Evolutionary conservation across 2,888 invertebrate species (phyloP).

Genomic region (Gortyna flavago): DNA sequence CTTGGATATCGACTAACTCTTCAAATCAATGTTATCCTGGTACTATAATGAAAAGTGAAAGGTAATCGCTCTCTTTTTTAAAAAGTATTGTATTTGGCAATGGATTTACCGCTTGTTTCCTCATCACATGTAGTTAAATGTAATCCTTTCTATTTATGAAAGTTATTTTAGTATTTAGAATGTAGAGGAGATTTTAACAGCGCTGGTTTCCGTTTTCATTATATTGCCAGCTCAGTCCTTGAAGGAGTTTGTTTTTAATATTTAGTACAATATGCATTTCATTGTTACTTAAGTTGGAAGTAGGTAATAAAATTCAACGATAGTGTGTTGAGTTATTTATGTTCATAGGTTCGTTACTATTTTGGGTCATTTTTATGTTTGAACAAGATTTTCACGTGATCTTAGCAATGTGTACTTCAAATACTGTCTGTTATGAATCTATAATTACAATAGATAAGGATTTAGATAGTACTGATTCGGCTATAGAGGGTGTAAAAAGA

Average conservation of each 20-base stretch:
- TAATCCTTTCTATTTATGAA: conserved; percentile 25
- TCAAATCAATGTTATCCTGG: conserved; percentile 21
- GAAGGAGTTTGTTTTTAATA: neutral
- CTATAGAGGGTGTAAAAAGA: conserved; percentile 10
- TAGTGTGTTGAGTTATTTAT: conserved; percentile 6
- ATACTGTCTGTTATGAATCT: conserved; percentile 58
- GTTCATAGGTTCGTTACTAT: neutral
- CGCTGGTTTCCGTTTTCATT: conserved; percentile 30
- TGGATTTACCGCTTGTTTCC: conserved; percentile 17
- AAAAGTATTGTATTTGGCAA: conserved; percentile 34
- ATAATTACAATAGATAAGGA: conserved; percentile 39
- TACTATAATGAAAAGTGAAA: conserved; percentile 48
- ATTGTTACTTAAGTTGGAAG: conserved; percentile 32
- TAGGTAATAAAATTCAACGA: conserved; percentile 12
- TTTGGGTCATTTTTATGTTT: conserved; percentile 1
- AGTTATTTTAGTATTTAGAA: conserved; percentile 6
- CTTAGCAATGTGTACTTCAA: conserved; percentile 30
- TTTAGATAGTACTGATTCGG: conserved; percentile 25
- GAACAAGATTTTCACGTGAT: conserved; percentile 12
- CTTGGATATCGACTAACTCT: conserved; percentile 91
- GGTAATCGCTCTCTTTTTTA: conserved; percentile 28
- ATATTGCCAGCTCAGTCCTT: conserved; percentile 25
- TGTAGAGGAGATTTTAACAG: conserved; percentile 2
- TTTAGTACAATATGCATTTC: conserved; percentile 54
- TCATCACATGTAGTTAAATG: conserved; percentile 25